Evolutionary conservation across 2,113 vertebrate species (phyloP), one percentile per base, ranked within the genome.

Genomic region (Prionailurus viverrinus): DNA sequence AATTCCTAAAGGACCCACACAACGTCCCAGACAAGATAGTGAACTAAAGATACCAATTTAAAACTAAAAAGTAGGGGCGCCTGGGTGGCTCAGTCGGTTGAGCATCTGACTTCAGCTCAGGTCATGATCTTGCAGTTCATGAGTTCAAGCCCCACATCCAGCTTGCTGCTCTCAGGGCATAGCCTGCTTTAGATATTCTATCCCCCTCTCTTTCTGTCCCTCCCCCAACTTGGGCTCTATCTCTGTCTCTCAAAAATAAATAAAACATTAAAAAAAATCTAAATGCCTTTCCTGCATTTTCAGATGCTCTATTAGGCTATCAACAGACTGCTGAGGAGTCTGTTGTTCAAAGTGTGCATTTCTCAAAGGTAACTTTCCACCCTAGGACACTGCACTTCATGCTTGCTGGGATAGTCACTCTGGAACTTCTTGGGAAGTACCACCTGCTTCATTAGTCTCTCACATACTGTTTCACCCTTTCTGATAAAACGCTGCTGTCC

Each of bases 401-500:
- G 1, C 66, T 65, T 92, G 51, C 58, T 96, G 76, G n/a, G 89
- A 93, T 82, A 66, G 83, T 95, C 88, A 33, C 39, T 89, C 15
- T 83, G 74, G 39, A 95, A 97, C 83, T 69, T 97, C 96, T 96
- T 29, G 14, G 41, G 84, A 94, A 53, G 82, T 45, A 13, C 66
- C 82, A 71, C 89, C 94, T 80, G 63, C 87, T 96, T 97, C 94
- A 92, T 97, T 96, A 97, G 83, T 92, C 97, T 68, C 85, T 76
- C 45, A 58, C 63, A 39, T 0, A 69, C 63, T 90, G 31, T 39
- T 45, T 29, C 27, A 7, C 5, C 5, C 36, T 92, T 91, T 97
- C 80, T 90, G 95, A 86, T 91, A 95, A 65, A 95, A 93, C 94
- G 84, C 80, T 69, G 15, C 89, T 39, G 53, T 96, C 95, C 87